phyloP scores from a whole-genome alignment of 1,140 invertebrate species.

The Papilio aristodemus region DNA sequence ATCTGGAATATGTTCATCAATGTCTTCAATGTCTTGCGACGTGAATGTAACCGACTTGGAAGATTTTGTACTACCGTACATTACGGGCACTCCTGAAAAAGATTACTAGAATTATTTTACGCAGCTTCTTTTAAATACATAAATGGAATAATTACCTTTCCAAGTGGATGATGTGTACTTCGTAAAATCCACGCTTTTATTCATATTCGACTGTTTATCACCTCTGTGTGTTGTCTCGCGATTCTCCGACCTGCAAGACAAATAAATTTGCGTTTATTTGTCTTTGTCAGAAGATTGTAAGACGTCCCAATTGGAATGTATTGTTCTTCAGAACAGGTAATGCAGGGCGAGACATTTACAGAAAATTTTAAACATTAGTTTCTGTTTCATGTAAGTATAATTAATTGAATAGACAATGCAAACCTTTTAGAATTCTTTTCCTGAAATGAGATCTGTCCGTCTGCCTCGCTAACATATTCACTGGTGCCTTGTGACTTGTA shows the following conservation, averaged over 20 bases:
- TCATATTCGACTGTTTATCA: slow-evolving; percentile 35
- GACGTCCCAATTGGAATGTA: no score
- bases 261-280: background rate
- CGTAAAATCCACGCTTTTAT: slow-evolving; percentile 51
- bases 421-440: slow-evolving; percentile 38
- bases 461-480: slow-evolving; percentile 49
- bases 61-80: slow-evolving; percentile 57
- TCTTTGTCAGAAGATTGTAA: no score
- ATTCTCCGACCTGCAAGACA: slow-evolving; percentile 38
- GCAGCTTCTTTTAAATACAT: no score
- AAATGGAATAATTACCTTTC: slow-evolving; percentile 59
- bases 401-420: no score
- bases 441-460: slow-evolving; percentile 43
- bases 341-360: no score
- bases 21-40: slow-evolving; percentile 48
- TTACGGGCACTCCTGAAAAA: slow-evolving; percentile 33
- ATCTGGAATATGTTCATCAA: slow-evolving; percentile 41
- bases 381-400: no score
- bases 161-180: slow-evolving; percentile 51
- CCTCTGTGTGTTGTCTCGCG: slow-evolving; percentile 36
- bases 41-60: slow-evolving; percentile 70
- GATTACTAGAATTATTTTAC: no score
- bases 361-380: no score
- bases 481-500: slow-evolving; percentile 56
- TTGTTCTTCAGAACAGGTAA: no score